Conservation (phyloP, 2,113 vertebrate genomes). For the Neotragus moschatus region DNA sequence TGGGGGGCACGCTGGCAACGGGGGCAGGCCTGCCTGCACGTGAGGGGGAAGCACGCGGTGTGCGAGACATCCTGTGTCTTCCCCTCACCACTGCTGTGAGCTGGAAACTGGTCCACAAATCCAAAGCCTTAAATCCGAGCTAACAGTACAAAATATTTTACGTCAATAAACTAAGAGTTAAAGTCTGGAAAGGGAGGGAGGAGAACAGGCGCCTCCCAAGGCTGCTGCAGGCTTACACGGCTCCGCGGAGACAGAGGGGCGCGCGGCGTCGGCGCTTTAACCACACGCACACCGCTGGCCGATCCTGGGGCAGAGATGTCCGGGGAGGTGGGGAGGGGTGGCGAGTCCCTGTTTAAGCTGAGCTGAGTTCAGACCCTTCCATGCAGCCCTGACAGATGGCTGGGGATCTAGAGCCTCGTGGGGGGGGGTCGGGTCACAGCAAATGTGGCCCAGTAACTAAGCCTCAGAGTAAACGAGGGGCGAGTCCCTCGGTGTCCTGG, state of each 20-base stretch:
- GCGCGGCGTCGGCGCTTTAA: fast-evolving
- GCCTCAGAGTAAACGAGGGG: fast-evolving
- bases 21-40: background rate
- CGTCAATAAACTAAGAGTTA: background rate
- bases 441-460: background rate
- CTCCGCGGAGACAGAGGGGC: background rate
- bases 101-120: background rate
- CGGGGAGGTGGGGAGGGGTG: too few relatives aligned
- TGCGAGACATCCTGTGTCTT: background rate
- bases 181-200: background rate
- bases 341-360: background rate
- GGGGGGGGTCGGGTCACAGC: too few relatives aligned
- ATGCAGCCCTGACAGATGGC: background rate
- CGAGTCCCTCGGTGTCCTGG: fast-evolving
- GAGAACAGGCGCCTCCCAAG: background rate
- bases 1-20: fast-evolving
- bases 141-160: background rate
- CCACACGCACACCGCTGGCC: fast-evolving
- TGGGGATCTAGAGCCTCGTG: fast-evolving
- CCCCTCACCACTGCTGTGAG: background rate
- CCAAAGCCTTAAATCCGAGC: background rate
- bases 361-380: too few relatives aligned
- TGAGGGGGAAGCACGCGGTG: fast-evolving
- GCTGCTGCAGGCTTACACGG: too few relatives aligned
- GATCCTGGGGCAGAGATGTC: fast-evolving